phyloP scores from a whole-genome alignment of 2,113 vertebrate genomes.

The Pao palembangensis region DNA sequence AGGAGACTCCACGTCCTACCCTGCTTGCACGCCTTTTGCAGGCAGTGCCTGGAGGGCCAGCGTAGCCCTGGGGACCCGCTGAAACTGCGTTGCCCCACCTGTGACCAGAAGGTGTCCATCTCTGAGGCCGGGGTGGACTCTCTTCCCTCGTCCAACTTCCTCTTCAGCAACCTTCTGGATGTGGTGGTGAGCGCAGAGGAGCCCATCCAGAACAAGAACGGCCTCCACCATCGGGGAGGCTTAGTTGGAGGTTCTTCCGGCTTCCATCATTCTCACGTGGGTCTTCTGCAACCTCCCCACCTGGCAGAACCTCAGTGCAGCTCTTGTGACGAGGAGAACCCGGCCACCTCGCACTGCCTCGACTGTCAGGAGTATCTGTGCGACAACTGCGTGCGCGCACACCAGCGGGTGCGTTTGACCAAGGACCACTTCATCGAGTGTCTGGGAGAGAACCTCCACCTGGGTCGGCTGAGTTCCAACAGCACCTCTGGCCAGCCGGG shows the following conservation, averaged over 20 bases:
- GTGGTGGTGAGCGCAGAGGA: slow-evolving; percentile 85
- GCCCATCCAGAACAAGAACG: slow-evolving; percentile 73
- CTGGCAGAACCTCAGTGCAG: slow-evolving; percentile 81
- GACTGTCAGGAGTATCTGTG: slow-evolving; percentile 93
- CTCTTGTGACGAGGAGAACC: slow-evolving; percentile 88
- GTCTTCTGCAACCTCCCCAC: slow-evolving; percentile 71
- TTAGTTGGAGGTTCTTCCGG: slow-evolving; percentile 58
- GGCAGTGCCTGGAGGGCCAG: slow-evolving; percentile 89
- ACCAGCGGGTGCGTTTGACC: slow-evolving; percentile 89
- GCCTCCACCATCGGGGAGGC: slow-evolving; percentile 49
- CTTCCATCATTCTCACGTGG: slow-evolving; percentile 69
- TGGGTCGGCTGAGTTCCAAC: slow-evolving; percentile 53
- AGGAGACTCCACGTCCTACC: slow-evolving; percentile 87
- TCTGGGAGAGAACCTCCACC: slow-evolving; percentile 71
- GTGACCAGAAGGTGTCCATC: slow-evolving; percentile 88
- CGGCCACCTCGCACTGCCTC: slow-evolving; percentile 85
- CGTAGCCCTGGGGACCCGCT: slow-evolving; percentile 80
- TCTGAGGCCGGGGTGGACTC: slow-evolving; percentile 88
- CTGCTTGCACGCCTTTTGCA: slow-evolving; percentile 91
- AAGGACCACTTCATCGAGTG: slow-evolving; percentile 93
- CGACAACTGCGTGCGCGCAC: slow-evolving; percentile 89
- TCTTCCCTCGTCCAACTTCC: slow-evolving; percentile 88
- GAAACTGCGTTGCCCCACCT: slow-evolving; percentile 88
- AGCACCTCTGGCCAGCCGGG: slow-evolving; percentile 42
- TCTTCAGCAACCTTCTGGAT: slow-evolving; percentile 91